Evolutionary conservation across 2,113 vertebrate genomes (phyloP), one percentile per base, ranked within the genome.

Genomic region (Hystrix brachyura): DNA sequence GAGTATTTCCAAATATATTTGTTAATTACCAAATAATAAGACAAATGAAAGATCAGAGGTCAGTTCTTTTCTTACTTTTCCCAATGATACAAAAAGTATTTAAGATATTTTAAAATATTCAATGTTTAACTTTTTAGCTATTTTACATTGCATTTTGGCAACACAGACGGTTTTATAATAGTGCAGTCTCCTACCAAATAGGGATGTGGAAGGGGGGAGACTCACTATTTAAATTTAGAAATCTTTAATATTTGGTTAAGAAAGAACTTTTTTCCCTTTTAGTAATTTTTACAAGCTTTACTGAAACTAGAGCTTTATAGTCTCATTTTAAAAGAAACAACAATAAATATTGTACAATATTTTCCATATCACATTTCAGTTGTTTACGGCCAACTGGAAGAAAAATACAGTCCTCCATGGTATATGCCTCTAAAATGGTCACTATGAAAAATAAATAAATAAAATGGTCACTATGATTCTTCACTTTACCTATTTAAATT

Each of bases 221-320:
- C 14, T 67, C 19, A 4, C 10, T 48, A 60, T 95, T 96, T 92
- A 97, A 96, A 97, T 97, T 71, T 94, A 97, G 95, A 91, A 93
- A 89, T 87, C 87, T 60, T 87, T 74, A 96, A 87, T 81, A 57
- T 80, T 93, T 95, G 69, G 76, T 84, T 87, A 91, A 57, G 85
- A 79, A 87, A 51, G 43, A 80, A 83, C 38, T 74, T 81, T 90
- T 78, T 87, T 67, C 17, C 27, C 13, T 57, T 82, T 69, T 74
- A 60, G 78, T 65, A 76, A 25, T 65, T 65, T 85, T 72, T 43
- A 21, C 6, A 43, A 79, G 59, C 14, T 87, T 92, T 57, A 74
- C 81, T 86, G 80, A 90, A 96, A 92, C 53, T n/a, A 55, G 72
- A 90, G 43, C 64, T 86, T 79, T 74, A 86, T 81, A 62, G 57